Evolutionary conservation across 2,888 invertebrate species (phyloP).

Genomic region (Bombyx huttoni): DNA sequence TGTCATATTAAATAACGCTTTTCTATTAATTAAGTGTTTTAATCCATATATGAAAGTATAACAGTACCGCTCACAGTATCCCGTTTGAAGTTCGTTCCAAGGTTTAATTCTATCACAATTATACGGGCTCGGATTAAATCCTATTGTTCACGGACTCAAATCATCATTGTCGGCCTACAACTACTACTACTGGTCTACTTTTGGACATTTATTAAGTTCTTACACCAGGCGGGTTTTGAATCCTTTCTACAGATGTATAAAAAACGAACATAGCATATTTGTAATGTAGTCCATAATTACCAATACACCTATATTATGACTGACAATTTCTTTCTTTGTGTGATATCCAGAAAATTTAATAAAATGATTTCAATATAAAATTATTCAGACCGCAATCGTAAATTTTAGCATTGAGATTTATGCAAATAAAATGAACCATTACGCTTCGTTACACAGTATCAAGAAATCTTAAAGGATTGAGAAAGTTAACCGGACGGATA

Average conservation of each 20-base stretch:
- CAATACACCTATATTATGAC: neutral
- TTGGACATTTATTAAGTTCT: too few species aligned
- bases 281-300: neutral
- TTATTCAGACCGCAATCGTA: constrained; percentile 40
- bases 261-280: neutral
- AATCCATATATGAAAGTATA: too few species aligned
- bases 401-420: constrained; percentile 55
- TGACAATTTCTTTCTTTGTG: neutral
- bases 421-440: constrained; percentile 60
- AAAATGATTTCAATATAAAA: constrained; percentile 4
- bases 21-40: too few species aligned
- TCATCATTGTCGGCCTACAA: too few species aligned
- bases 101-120: too few species aligned
- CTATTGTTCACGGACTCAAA: too few species aligned
- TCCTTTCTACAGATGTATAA: neutral
- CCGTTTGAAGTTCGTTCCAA: too few species aligned
- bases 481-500: constrained; percentile 36
- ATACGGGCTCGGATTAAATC: too few species aligned
- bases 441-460: constrained; percentile 60
- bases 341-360: constrained; percentile 1
- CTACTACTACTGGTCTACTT: too few species aligned
- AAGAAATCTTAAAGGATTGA: constrained; percentile 44
- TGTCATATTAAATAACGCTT: too few species aligned
- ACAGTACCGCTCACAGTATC: too few species aligned
- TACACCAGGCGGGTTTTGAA: too few species aligned